Evolutionary conservation across 2,113 vertebrate species (phyloP), one percentile per base, ranked within the genome.

Genomic region (Rhombomys opimus): DNA sequence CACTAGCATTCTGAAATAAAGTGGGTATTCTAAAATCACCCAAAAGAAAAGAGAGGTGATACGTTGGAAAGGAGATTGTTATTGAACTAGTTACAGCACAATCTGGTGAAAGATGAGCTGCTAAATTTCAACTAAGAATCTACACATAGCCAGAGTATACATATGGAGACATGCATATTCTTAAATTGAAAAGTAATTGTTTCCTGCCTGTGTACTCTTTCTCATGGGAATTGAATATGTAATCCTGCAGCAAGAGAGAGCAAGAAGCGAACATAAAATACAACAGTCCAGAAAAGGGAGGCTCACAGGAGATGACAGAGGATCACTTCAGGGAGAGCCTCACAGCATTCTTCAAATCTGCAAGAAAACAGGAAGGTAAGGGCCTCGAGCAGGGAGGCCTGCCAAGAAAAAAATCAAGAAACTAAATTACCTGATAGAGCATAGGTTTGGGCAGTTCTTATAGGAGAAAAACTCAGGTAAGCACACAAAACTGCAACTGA

Each of bases 1-100:
- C 61, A 90, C 32, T 35, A 88, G 38, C 63, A 85, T 75, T 70
- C 72, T 91, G 10, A 91, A 89, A 91, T 86, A 76, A 67, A 94
- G 54, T 84, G 50, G 92, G 76, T 27, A 92, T 41, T 8, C 63
- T 85, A 93, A 95, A 84, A 32, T 32, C 46, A 75, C 15, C 6
- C 32, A 57, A 12, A 61, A 27, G 7, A 41, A 78, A 13, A 91
- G 12, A 91, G 27, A 90, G 90, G 41, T 32, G 14, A 65, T 15
- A 27, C 7, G 89, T 3, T 92, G 50, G 59, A 86, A 95, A 59
- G 73, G 57, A 90, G 52, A 76, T 72, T 94, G 90, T 0, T 59
- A 63, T 17, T 50, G 54, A 54, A 82, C 8, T 63, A 80, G 14
- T 73, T 84, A 95, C 41, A 90, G 75, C 50, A 89, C 61, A 25